Evolutionary conservation across 2,888 invertebrate species (phyloP), one percentile per base, ranked within the genome.

Genomic region (Lepetodrilus schrolli): DNA sequence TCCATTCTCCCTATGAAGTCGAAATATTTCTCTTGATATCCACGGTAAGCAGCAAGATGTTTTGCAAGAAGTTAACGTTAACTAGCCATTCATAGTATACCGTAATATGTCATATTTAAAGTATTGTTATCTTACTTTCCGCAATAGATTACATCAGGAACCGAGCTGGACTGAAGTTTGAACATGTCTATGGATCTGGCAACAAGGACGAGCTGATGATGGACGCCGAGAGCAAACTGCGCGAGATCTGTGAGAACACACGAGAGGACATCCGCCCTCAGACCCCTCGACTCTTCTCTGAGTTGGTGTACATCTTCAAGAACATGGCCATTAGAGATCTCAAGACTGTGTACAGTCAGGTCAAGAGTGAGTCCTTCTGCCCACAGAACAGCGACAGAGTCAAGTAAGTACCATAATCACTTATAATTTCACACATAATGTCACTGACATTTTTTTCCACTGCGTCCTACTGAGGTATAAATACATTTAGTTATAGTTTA

Each of bases 71-170:
- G n/a, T n/a, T n/a, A n/a, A n/a, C n/a, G n/a, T n/a, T n/a, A n/a
- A n/a, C n/a, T n/a, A n/a, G n/a, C n/a, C n/a, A n/a, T n/a, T n/a
- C n/a, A n/a, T n/a, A n/a, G n/a, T n/a, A n/a, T n/a, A n/a, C n/a
- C n/a, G n/a, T n/a, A n/a, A n/a, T n/a, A n/a, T n/a, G n/a, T n/a
- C n/a, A n/a, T n/a, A n/a, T n/a, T 43, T 4, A 43, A 0, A 4
- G 13, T 43, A 47, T 93, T 93, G 77, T 93, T 94, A 0, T 90
- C 91, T 0, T 93, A 94, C 26, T 17, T 94, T 94, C 91, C 3
- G n/a, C 8, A 13, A 3, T 17, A 58, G 58, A 30, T 10, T 58
- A 58, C 34, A 58, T 58, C 30, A 26, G 30, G 17, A 58, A 30
- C 17, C 30, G 48, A 21, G 49, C 34, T 30, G 34, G 48, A 10